Percentiles rank a stretch among this genome's conserved stretches.
Conservation (phyloP, 1,140 invertebrate species). For the Oryzaephilus surinamensis region DNA sequence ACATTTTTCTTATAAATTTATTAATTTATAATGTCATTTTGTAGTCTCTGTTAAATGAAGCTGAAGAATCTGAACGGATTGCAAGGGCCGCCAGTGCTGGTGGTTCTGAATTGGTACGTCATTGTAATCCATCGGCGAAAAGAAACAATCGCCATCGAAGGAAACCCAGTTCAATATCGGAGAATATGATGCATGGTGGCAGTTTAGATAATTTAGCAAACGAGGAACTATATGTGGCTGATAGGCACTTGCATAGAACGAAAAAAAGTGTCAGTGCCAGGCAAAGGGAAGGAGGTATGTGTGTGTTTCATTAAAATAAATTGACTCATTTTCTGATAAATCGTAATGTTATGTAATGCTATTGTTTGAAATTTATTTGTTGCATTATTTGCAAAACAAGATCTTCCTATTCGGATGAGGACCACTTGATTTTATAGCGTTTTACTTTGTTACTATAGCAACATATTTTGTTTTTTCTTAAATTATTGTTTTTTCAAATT, state of each 20-base stretch:
- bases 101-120: conserved; percentile 29
- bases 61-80: conserved; percentile 45
- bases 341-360: too few species aligned
- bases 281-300: conserved; percentile 52
- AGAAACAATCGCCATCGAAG: conserved; percentile 34
- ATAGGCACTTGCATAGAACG: conserved; percentile 8
- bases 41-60: conserved; percentile 46
- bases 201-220: conserved; percentile 48
- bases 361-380: too few species aligned
- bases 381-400: too few species aligned
- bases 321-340: too few species aligned
- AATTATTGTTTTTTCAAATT: too few species aligned
- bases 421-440: too few species aligned
- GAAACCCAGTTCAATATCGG: conserved; percentile 41
- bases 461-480: too few species aligned
- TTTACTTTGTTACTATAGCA: too few species aligned
- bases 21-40: too few species aligned
- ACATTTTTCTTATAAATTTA: too few species aligned
- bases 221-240: conserved; percentile 27
- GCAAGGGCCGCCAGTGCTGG: conserved; percentile 29
- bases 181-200: conserved; percentile 43
- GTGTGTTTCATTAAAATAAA: too few species aligned
- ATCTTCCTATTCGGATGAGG: too few species aligned
- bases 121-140: conserved; percentile 29
- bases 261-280: conserved; percentile 41